Conservation (phyloP, 2,888 invertebrate genomes). For the Morpho achilles region DNA sequence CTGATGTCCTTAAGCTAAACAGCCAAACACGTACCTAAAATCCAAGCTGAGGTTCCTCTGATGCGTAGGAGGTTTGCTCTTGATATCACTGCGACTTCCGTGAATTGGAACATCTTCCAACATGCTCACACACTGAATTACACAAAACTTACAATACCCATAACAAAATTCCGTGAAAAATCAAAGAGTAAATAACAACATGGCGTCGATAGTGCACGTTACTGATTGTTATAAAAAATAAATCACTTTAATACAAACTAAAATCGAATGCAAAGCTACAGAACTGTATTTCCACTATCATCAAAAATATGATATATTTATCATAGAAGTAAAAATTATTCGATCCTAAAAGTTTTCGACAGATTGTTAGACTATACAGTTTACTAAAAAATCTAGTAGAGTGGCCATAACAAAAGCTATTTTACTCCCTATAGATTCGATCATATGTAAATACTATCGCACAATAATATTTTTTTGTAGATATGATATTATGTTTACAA, state of each 20-base stretch:
- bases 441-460: too few species aligned
- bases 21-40: constrained; percentile 82
- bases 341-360: constrained; percentile 2
- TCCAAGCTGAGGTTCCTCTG: constrained; percentile 94
- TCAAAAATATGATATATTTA: not conserved
- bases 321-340: not conserved
- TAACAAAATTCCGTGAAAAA: constrained; percentile 52
- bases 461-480: too few species aligned
- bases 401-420: not conserved
- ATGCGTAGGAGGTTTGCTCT: constrained; percentile 77
- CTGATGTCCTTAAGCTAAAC: too few species aligned
- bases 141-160: constrained; percentile 63
- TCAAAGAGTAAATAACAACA: constrained; percentile 75
- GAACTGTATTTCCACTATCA: not conserved
- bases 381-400: not conserved
- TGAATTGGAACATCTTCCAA: constrained; percentile 77
- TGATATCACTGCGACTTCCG: constrained; percentile 65
- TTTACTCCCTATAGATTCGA: not conserved
- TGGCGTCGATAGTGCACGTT: constrained; percentile 55
- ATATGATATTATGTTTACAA: constrained; percentile 1
- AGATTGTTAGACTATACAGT: not conserved
- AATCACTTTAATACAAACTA: not conserved
- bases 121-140: constrained; percentile 66
- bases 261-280: not conserved
- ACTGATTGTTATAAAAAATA: constrained; percentile 5